Evolutionary conservation across 1,140 invertebrate genomes (phyloP).

Genomic region (Mizuhopecten yessoensis): DNA sequence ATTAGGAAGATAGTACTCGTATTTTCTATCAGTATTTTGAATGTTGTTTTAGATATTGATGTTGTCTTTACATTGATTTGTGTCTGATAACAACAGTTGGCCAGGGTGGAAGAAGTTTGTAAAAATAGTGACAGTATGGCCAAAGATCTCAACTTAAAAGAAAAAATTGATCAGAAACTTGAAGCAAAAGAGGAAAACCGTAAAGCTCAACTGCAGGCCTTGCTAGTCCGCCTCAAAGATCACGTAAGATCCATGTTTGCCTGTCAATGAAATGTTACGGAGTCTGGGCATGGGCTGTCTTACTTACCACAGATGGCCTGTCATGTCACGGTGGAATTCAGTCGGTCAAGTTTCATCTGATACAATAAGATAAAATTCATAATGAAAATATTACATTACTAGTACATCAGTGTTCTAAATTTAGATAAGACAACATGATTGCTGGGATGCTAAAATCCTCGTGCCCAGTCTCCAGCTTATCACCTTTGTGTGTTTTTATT

Average conservation of each 20-base stretch:
- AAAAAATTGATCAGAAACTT: slow-evolving; percentile 92
- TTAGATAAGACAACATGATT: no score
- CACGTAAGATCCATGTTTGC: slow-evolving; percentile 87
- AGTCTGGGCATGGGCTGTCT: background rate
- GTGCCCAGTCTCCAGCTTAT: background rate
- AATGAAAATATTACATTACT: no score
- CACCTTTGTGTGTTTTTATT: slow-evolving; percentile 15
- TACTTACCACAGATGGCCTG: background rate
- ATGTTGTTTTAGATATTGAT: slow-evolving; percentile 48
- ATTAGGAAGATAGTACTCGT: slow-evolving; percentile 11
- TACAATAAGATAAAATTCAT: no score
- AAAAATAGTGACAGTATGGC: slow-evolving; percentile 92
- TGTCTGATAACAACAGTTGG: slow-evolving; percentile 57
- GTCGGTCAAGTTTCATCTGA: no score
- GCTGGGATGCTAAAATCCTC: background rate
- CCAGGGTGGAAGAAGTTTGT: slow-evolving; percentile 91
- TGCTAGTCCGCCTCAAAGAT: slow-evolving; percentile 93
- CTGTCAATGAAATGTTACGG: slow-evolving; percentile 65
- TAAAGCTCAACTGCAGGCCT: slow-evolving; percentile 93
- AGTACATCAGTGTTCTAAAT: no score
- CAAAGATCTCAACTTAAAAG: slow-evolving; percentile 88
- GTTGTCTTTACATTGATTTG: slow-evolving; percentile 50
- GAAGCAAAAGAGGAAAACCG: slow-evolving; percentile 92
- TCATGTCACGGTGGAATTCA: no score
- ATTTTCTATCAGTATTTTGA: slow-evolving; percentile 41